Conservation (phyloP, 2,888 invertebrate species). For the Tipula vernalis region DNA sequence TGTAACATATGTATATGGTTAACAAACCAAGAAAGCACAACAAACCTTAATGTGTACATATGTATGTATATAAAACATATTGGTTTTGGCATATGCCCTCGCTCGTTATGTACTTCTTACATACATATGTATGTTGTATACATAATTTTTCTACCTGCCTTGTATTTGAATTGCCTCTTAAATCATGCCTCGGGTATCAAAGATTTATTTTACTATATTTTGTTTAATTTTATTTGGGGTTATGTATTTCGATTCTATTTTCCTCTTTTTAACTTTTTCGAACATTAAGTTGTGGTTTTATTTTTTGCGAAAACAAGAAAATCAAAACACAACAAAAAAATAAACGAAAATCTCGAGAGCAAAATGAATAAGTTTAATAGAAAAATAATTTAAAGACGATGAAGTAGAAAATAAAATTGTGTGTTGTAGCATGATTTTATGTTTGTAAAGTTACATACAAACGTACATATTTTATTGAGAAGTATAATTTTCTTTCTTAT, state of each 20-base stretch:
- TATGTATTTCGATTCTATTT: not conserved
- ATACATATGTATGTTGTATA: not conserved
- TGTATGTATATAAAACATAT: not conserved
- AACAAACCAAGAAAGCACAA: not conserved
- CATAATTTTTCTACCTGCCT: not conserved
- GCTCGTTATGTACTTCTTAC: not conserved
- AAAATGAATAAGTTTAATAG: not conserved
- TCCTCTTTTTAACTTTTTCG: not conserved
- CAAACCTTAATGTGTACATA: not conserved
- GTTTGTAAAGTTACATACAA: not conserved
- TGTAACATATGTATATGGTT: not conserved
- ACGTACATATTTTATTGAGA: not conserved
- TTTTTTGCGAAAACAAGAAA: not conserved
- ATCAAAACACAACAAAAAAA: not conserved
- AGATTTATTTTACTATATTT: not conserved
- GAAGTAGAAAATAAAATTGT: not conserved
- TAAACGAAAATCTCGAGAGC: not conserved
- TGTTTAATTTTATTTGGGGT: not conserved
- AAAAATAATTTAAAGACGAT: not conserved
- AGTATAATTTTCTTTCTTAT: not conserved
- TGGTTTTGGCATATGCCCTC: not conserved
- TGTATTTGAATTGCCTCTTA: not conserved
- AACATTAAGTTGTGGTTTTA: not conserved
- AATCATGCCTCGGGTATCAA: not conserved
- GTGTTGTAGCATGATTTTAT: not conserved